Percentiles rank a stretch among this genome's conserved stretches.
These are phyloP conservation scores for Cyprinella venusta DNA, from an alignment of 2,797 vertebrate species.

Conservation along the genomic window DNA sequence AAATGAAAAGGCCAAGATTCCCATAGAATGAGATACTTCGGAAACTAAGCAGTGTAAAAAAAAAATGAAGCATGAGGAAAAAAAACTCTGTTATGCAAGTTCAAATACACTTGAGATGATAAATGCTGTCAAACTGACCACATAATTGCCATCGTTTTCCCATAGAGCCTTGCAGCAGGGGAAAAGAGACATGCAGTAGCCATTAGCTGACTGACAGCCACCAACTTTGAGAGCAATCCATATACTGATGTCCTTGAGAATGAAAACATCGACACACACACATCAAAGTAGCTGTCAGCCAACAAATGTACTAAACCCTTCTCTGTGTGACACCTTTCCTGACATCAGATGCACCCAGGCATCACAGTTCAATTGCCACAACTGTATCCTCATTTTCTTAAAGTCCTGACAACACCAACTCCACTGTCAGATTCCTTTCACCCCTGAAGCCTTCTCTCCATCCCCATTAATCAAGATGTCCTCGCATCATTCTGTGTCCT, in stretches of 20 bases:
- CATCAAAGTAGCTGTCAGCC: background rate
- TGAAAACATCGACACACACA: background rate
- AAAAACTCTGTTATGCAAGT: background rate
- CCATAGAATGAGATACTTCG: no score
- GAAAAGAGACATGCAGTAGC: conserved; percentile 24
- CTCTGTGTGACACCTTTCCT: background rate
- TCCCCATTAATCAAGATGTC: background rate
- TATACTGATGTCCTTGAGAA: conserved; percentile 19
- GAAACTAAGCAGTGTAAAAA: background rate
- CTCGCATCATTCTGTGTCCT: background rate
- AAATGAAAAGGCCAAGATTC: background rate
- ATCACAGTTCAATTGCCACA: background rate
- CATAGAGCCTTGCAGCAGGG: background rate
- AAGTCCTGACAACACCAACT: no score
- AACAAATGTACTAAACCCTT: background rate
- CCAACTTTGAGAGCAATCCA: background rate
- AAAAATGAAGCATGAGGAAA: background rate
- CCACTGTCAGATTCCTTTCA: background rate
- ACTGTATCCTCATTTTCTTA: background rate
- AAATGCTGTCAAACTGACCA: conserved; percentile 13
- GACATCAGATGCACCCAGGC: background rate
- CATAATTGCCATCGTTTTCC: conserved; percentile 17
- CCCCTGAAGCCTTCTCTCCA: background rate
- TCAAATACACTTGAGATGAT: background rate
- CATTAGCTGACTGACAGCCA: conserved; percentile 44